Percentiles rank a stretch among this genome's conserved stretches.
phyloP scores from a whole-genome alignment of 2,797 vertebrate species.

The Pantherophis vulpinus region DNA sequence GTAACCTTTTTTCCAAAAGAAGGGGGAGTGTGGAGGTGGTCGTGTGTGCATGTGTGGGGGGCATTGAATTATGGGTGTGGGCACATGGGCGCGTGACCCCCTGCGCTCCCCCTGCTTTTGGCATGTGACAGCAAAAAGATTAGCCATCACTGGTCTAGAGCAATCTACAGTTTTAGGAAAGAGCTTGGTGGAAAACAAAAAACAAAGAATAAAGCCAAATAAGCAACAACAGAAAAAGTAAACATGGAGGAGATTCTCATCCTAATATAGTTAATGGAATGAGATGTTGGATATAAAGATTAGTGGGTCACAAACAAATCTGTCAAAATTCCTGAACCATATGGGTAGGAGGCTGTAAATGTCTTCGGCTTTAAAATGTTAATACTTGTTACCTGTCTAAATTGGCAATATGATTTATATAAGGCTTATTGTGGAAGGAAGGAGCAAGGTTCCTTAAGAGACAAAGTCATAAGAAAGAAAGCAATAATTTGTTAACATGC shows the following conservation, averaged over 20 bases:
- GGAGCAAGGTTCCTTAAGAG: not conserved
- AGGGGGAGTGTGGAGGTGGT: no score
- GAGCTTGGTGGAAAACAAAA: not conserved
- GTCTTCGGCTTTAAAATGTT: not conserved
- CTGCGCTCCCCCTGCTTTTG: no score
- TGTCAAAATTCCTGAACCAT: not conserved
- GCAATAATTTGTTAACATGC: not conserved
- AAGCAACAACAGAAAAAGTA: not conserved
- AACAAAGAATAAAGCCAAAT: not conserved
- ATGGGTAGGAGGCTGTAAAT: not conserved
- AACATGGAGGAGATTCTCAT: not conserved
- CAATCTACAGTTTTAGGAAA: not conserved
- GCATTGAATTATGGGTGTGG: no score
- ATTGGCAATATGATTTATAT: not conserved
- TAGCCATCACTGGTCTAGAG: not conserved
- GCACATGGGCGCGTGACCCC: no score
- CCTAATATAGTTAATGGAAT: not conserved
- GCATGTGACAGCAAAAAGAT: no score
- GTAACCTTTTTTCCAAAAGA: no score
- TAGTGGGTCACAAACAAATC: not conserved
- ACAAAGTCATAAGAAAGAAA: not conserved
- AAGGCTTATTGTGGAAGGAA: not conserved
- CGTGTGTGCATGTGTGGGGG: no score
- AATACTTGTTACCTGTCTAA: not conserved
- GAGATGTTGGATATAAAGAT: not conserved